Conservation (phyloP, 2,113 vertebrate genomes). For the Elgaria multicarinata region DNA sequence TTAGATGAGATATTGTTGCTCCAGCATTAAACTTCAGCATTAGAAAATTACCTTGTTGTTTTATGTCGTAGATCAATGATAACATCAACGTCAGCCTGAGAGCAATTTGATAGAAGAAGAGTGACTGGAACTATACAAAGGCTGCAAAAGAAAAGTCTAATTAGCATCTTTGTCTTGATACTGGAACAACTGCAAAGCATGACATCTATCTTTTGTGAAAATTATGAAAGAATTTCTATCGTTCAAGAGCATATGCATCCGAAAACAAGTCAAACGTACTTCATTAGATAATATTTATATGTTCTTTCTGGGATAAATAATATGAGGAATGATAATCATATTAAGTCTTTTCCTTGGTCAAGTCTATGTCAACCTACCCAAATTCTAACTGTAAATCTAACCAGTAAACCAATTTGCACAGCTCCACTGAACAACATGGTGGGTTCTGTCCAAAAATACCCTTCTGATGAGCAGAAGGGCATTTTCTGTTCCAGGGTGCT, state of each 20-base stretch:
- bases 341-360: too few relatives aligned
- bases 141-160: constrained; percentile 70
- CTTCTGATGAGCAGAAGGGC: too few relatives aligned
- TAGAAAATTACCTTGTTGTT: constrained; percentile 83
- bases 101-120: constrained; percentile 93
- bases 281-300: neutral
- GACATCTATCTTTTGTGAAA: neutral
- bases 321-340: neutral
- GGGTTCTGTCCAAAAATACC: neutral
- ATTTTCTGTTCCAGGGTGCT: neutral
- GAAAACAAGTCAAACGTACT: neutral
- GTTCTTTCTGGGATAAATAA: neutral
- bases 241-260: neutral
- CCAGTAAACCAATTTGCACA: neutral
- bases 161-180: neutral
- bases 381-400: neutral
- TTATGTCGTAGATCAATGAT: constrained; percentile 92
- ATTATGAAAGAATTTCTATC: neutral
- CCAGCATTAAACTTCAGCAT: constrained; percentile 13
- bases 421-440: neutral
- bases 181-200: neutral
- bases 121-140: constrained; percentile 94
- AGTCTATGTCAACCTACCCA: neutral
- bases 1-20: neutral
- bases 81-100: constrained; percentile 89